Percentiles rank a stretch among this genome's conserved stretches.
Conservation (phyloP, 1,140 invertebrate genomes). For the Apis florea region DNA sequence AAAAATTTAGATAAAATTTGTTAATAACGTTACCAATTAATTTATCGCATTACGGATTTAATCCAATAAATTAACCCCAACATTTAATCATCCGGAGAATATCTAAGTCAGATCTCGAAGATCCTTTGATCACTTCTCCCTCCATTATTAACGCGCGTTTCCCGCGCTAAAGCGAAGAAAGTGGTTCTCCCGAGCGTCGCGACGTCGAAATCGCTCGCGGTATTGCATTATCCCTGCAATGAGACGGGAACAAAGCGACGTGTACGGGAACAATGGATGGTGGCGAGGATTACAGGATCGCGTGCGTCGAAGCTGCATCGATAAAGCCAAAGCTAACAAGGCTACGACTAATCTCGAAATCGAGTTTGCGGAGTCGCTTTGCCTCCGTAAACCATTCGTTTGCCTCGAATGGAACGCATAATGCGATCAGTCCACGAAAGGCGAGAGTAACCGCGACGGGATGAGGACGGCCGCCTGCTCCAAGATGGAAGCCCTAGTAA, state of each 20-base stretch:
- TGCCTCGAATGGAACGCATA: neutral
- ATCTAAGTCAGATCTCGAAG: too few species aligned
- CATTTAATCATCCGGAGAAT: too few species aligned
- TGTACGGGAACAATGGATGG: constrained; percentile 8
- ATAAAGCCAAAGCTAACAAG: constrained; percentile 42
- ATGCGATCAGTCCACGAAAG: neutral
- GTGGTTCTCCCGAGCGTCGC: constrained; percentile 8
- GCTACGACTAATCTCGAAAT: constrained; percentile 41
- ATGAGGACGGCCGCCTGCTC: too few species aligned
- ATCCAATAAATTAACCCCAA: too few species aligned
- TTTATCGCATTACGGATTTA: too few species aligned
- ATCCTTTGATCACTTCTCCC: neutral
- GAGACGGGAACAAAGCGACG: constrained; percentile 25
- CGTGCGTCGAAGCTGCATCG: constrained; percentile 12
- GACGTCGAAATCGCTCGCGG: constrained; percentile 31
- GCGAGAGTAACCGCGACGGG: too few species aligned
- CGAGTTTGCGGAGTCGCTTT: neutral
- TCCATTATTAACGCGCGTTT: constrained; percentile 20
- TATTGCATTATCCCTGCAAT: constrained; percentile 39
- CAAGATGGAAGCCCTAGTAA: too few species aligned
- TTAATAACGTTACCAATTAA: too few species aligned
- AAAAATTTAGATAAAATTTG: too few species aligned
- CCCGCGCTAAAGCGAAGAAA: constrained; percentile 26
- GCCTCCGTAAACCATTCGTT: neutral
- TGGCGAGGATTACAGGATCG: constrained; percentile 30